phyloP scores from a whole-genome alignment of 1,140 invertebrate species.

The Heterodera carotae region DNA sequence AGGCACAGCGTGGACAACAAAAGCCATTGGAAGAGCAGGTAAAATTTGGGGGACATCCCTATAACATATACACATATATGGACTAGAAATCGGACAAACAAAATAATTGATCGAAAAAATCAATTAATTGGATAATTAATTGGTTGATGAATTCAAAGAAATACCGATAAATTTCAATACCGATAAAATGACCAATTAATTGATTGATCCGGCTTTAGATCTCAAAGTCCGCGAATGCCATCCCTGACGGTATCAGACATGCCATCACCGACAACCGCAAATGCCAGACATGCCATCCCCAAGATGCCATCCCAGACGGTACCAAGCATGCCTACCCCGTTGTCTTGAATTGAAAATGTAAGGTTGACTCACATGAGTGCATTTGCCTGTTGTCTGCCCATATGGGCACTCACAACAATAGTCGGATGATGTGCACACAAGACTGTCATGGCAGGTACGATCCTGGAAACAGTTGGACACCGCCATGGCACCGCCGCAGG shows the following conservation, averaged over 20 bases:
- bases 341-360: too few species aligned
- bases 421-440: constrained; percentile 35
- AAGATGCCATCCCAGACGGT: too few species aligned
- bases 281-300: too few species aligned
- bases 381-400: constrained; percentile 29
- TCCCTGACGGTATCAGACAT: too few species aligned
- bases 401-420: constrained; percentile 40
- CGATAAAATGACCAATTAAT: too few species aligned
- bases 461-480: constrained; percentile 33
- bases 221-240: too few species aligned
- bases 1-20: constrained; percentile 32
- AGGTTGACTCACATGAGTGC: constrained; percentile 24
- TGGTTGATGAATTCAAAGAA: too few species aligned
- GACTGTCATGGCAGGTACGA: constrained; percentile 9
- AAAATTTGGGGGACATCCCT: constrained; percentile 33
- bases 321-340: too few species aligned
- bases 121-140: too few species aligned
- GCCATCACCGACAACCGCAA: too few species aligned
- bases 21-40: constrained; percentile 20
- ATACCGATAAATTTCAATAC: too few species aligned
- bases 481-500: constrained; percentile 36
- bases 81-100: background rate
- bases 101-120: background rate
- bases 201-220: too few species aligned
- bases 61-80: background rate